Evolutionary conservation across 2,113 vertebrate genomes (phyloP), one percentile per base, ranked within the genome.

Genomic region (Syngnathus scovelli): DNA sequence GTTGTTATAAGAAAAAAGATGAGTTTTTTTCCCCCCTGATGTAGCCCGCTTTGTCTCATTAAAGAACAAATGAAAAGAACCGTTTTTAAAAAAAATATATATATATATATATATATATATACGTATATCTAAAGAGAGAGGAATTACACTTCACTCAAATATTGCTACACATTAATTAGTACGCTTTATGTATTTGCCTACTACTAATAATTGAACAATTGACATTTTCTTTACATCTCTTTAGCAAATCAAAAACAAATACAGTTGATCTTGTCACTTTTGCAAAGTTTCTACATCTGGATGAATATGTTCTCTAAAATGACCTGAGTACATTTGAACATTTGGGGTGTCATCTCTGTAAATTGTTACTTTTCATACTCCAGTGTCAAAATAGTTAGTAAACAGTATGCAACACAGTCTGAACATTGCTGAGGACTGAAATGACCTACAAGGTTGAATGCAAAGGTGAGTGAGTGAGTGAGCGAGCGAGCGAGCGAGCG

Each of bases 1-100:
- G 89, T 89, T 92, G 90, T 91, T 86, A 83, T 86, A 87, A 90
- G 81, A 89, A 87, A 70, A 78, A 75, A 72, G 75, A 13, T 75
- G 23, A 1, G 23, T 23, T 33, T 27, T 27, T 56, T 74, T 84
- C 80, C 85, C 72, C 51, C 61, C 83, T 87, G 88, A 86, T 91
- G 89, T 91, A 90, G 88, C 85, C 86, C 90, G 87, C 86, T 90
- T 90, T 91, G 90, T 92, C 90, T 90, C 88, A 91, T 90, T 90
- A 89, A 91, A 89, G 77, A 86, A 79, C 72, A 75, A 82, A 88
- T 82, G 82, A 90, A 88, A 82, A 27, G 69, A 89, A 76, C 73
- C 7, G 74, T 89, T 90, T 88, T 33, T 3, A 33, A 33, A 33
- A 33, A 33, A 2, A 33, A 33, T 33, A 33, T 33, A 33, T 33